phyloP scores from a whole-genome alignment of 2,888 invertebrate genomes.

The Gari tellinella region DNA sequence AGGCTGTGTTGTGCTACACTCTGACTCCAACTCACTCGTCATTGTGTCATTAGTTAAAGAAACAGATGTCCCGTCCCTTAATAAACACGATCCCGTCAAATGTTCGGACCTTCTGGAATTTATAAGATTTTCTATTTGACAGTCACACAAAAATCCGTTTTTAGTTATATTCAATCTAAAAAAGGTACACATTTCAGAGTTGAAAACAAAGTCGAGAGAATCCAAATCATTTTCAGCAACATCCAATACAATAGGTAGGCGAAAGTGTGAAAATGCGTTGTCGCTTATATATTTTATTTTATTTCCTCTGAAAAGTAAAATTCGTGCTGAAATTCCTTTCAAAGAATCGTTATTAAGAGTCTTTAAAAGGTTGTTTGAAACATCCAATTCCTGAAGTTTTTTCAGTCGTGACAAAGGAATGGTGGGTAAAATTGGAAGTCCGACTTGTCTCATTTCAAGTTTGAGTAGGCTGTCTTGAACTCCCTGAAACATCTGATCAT shows the following conservation, averaged over 20 bases:
- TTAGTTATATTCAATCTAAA: slow-evolving; percentile 49
- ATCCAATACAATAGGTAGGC: slow-evolving; percentile 41
- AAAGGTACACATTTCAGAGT: slow-evolving; percentile 47
- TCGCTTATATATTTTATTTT: slow-evolving; percentile 42
- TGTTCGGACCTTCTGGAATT: slow-evolving; percentile 40
- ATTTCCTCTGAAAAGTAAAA: slow-evolving; percentile 41
- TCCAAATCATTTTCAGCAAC: slow-evolving; percentile 44
- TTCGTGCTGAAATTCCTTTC: slow-evolving; percentile 44
- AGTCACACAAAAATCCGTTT: slow-evolving; percentile 57
- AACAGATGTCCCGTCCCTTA: slow-evolving; percentile 21
- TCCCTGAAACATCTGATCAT: slow-evolving; percentile 48
- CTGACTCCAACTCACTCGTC: slow-evolving; percentile 13
- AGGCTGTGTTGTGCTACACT: slow-evolving; percentile 37
- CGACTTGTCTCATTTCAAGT: slow-evolving; percentile 42
- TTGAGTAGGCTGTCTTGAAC: slow-evolving; percentile 33
- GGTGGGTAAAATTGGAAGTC: slow-evolving; percentile 32
- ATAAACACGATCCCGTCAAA: slow-evolving; percentile 37
- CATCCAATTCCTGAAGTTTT: slow-evolving; percentile 31
- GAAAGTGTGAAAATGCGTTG: slow-evolving; percentile 46
- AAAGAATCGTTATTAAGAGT: slow-evolving; percentile 42
- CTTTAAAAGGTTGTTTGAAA: slow-evolving; percentile 36
- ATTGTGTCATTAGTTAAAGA: slow-evolving; percentile 27
- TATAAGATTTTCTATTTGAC: slow-evolving; percentile 46
- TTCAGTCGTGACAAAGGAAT: slow-evolving; percentile 27
- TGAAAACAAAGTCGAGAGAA: slow-evolving; percentile 47